Evolutionary conservation across 2,797 vertebrate genomes (phyloP), one percentile per base, ranked within the genome.

Genomic region (Danio tinwini): DNA sequence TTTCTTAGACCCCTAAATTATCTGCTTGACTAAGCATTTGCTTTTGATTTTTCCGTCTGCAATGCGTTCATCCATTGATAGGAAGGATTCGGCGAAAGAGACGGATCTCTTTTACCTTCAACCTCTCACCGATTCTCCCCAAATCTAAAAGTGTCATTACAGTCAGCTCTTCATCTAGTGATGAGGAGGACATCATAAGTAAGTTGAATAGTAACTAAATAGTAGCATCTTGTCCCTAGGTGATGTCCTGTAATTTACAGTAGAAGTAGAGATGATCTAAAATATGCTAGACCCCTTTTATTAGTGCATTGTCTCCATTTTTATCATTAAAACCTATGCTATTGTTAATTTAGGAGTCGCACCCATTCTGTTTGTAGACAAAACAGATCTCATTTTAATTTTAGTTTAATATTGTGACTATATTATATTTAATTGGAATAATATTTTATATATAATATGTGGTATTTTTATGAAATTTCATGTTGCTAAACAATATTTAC

Each of bases 21-120:
- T 65, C 21, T 75, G 84, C 50, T 71, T 52, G 87, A 74, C 88
- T 82, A 52, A 72, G 53, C 74, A 53, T 69, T 59, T 89, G 81
- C 87, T 91, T 61, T n/a, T 93, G 90, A 82, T 88, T 87, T 89
- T 80, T 87, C 47, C 85, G 68, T 82, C 19, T 84, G 78, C 47
- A 65, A 76, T 56, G 84, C 64, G 39, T 58, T n/a, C 17, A 42
- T 56, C 45, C 92, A 96, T 92, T 90, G 45, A 93, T 93, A 86
- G 93, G 89, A 88, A 91, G 88, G 88, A 91, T 86, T 88, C 93
- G 92, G 89, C 94, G 92, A 88, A 91, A 93, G 86, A 94, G 95
- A 90, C 90, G 90, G 88, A 91, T 97, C 89, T 97, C 96, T 88
- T 97, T 97, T 94, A 95, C 96, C 90, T 92, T 97, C 94, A 96